Evolutionary conservation across 2,113 vertebrate species (phyloP).

Genomic region (Monarcha castaneiventris): DNA sequence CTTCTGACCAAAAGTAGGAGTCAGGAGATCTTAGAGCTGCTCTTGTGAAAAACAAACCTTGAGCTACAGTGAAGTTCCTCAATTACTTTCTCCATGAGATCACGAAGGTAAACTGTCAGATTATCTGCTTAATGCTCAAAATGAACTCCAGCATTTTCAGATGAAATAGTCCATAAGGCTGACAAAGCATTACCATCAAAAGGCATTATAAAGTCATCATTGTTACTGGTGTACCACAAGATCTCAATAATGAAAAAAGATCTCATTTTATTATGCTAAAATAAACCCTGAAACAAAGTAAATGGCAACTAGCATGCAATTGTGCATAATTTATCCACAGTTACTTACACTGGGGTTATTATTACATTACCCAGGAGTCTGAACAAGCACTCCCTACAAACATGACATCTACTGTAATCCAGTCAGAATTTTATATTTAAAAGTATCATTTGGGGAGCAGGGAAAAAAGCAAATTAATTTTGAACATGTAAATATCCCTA

Average conservation of each 20-base stretch:
- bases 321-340: neutral
- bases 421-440: neutral
- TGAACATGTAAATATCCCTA: neutral
- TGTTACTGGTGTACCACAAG: neutral
- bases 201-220: neutral
- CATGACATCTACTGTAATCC: neutral
- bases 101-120: neutral
- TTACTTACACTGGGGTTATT: neutral
- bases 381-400: neutral
- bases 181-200: neutral
- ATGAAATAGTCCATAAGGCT: neutral
- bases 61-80: neutral
- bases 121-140: neutral
- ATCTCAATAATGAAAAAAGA: slow-evolving; percentile 2
- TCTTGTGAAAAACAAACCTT: neutral
- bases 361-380: neutral
- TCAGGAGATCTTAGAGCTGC: neutral
- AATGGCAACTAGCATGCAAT: neutral
- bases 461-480: neutral
- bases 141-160: neutral
- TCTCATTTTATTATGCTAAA: neutral
- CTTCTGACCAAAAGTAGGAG: neutral
- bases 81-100: neutral
- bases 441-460: neutral
- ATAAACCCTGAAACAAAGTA: neutral